Base-by-base conservation (phyloP, 1,140 invertebrate genomes). In the Drosophila gunungcola region DNA sequence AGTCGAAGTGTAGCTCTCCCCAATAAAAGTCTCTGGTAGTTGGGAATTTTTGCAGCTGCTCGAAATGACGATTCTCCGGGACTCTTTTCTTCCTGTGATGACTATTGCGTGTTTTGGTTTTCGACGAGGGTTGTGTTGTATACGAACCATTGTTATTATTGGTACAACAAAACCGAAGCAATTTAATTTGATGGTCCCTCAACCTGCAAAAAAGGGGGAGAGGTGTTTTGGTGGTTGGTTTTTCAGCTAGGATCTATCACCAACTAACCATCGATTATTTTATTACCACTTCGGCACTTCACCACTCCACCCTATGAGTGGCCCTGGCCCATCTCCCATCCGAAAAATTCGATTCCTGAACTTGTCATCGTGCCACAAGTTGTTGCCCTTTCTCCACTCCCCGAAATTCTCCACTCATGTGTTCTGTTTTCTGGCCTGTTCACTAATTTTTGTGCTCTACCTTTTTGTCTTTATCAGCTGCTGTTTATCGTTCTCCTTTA, bases 341-440 rank as follows among this genome's bases (percentile, higher is more conserved):
- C 49, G 36, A 16, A 61, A 46, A 38, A 13, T 45, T 38, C 25
- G 42, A 41, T 68, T 48, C 12, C 16, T 43, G 29, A 62, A 85
- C 82, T 86, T 86, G 83, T 82, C 82, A 77, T 82, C 65, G 84
- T 78, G 82, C 83, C 82, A 86, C 82, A 85, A 85, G 78, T 85
- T 86, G 82, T 81, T 86, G 56, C 41, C 61, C 42, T 63, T 62
- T 55, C 32, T n/a, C 49, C 49, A 13, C 49, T 41, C 21, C 13
- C 21, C 16, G 13, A 57, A n/a, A 68, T 6, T 29, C 38, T 13
- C 21, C 39, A 63, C 69, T 60, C 51, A 46, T 61, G 25, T 13
- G 42, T 58, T 78, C 53, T 78, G 48, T 34, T 51, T 68, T 73
- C 48, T 2, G 38, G 39, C 34, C 61, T 67, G 63, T 73, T 70